Evolutionary conservation across 53 echinoderm and acorn worm genomes (phyloP).

Genomic region (Echinarachnius parma): DNA sequence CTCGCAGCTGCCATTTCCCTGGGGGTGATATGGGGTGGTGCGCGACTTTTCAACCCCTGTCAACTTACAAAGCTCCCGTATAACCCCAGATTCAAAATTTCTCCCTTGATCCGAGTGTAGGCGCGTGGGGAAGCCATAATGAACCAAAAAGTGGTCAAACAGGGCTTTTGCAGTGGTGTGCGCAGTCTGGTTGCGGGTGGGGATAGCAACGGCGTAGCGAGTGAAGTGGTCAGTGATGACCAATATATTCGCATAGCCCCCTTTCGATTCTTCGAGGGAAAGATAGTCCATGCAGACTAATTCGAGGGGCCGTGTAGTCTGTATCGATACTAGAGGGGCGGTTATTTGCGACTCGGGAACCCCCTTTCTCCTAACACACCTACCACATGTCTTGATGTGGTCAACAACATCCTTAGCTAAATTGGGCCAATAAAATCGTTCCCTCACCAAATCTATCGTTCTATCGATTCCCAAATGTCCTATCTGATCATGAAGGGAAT

Average conservation of each 20-base stretch:
- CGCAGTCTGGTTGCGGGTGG: slow-evolving; percentile 60
- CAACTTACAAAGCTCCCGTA: slow-evolving; percentile 31
- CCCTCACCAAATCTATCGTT: slow-evolving; percentile 25
- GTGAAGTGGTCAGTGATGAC: slow-evolving; percentile 70
- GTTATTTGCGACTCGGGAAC: background rate
- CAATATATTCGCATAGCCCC: slow-evolving; percentile 46
- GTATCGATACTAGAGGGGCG: slow-evolving; percentile 31
- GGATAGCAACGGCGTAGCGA: slow-evolving; percentile 47
- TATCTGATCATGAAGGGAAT: slow-evolving; percentile 46
- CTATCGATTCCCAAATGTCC: slow-evolving; percentile 54
- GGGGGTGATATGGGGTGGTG: slow-evolving; percentile 60
- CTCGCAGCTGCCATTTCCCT: slow-evolving; percentile 54
- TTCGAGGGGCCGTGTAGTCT: slow-evolving; percentile 34
- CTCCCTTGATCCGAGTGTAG: slow-evolving; percentile 64
- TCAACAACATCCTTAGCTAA: background rate
- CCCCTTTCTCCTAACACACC: slow-evolving; percentile 18
- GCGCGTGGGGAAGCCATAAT: slow-evolving; percentile 60
- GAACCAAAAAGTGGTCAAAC: slow-evolving; percentile 60
- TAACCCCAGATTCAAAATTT: slow-evolving; percentile 51
- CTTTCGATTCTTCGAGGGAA: slow-evolving; percentile 29
- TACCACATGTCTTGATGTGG: slow-evolving; percentile 25
- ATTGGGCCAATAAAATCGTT: slow-evolving; percentile 42
- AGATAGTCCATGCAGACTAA: slow-evolving; percentile 42
- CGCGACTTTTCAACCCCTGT: slow-evolving; percentile 34
- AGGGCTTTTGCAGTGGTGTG: slow-evolving; percentile 46